Base-by-base conservation (phyloP, 2,888 invertebrate species). In the Nymphalis urticae region DNA sequence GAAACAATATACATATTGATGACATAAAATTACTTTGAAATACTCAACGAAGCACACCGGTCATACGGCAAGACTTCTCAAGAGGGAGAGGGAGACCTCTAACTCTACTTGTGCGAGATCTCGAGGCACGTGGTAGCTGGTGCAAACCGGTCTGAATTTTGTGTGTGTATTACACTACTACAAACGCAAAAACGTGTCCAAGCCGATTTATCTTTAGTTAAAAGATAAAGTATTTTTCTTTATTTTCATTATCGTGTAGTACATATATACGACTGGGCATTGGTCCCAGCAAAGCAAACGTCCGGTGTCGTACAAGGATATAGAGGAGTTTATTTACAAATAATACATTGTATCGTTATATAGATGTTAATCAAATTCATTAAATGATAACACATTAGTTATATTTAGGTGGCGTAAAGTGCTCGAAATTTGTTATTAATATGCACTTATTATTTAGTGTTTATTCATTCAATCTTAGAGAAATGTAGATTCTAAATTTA, bases 251-350 rank as follows among this genome's bases (percentile, higher is more conserved):
- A 24, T 24, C 16, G 24, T 54, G 17, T 66, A 53, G 60, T 48
- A 48, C 54, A 36, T 62, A 24, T 56, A 47, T 16, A 48, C 42
- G 66, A 62, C 62, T 65, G 56, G 65, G 61, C 19, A 27, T n/a
- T 62, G 64, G 69, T 65, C 65, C 69, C 24, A 42, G 61, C 4
- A 50, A 65, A 62, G 56, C 58, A 62, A 24, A 58, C 69, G 69
- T 69, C 69, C 69, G 47, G 60, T 61, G 27, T 62, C 61, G 67
- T 67, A 67, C 50, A 50, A 62, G 24, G 36, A 58, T 42, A 42
- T 62, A 67, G 67, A 0, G 51, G 21, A 48, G 16, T 61, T 48
- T 50, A 58, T 58, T 42, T 42, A 58, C 42, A 19, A 50, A 8
- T 42, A 19, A 13, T 6, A 19, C 2, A n/a, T 36, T 21, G 9